Base-by-base conservation (phyloP, 2,888 invertebrate genomes). In the Halocaridina rubra region DNA sequence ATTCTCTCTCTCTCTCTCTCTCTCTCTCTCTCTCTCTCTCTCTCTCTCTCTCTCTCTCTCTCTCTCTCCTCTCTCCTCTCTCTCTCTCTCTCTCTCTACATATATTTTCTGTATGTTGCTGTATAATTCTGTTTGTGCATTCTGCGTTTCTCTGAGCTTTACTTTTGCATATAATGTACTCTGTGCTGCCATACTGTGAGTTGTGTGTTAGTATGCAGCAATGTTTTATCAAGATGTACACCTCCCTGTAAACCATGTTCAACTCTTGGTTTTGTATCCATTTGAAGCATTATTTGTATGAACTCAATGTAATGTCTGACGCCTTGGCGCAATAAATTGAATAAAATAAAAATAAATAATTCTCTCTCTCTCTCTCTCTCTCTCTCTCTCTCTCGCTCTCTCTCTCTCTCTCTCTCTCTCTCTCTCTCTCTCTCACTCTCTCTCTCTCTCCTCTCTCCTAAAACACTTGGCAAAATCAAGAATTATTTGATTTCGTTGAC, bases 1-100 rank as follows among this genome's bases (percentile, higher is more conserved):
- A n/a, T 4, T 16, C 29, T 30, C 59, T 77, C 33, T 30, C 13
- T 13, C 39, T 39, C 67, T 39, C 46, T 39, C 78, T 67, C 78
- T 39, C 29, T 67, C 78, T 39, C 61, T 33, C 32, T 61, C 64
- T 61, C 77, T 61, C 61, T 77, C 64, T 78, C 78, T 67, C 78
- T 64, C 39, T 61, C 33, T 67, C 33, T 64, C 78, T 78, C 78
- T 27, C 39, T 75, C 64, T 39, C 64, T 33, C 78, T 27, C 78
- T 33, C 64, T 78, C 78, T 33, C 64, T 64, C 64, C 19, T 27
- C 29, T 27, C 0, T 27, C 13, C 16, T 19, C 33, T 32, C 64
- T 78, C 64, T 22, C 39, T 64, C 22, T 24, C 64, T 64, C 2
- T 29, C 64, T 33, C 27, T n/a, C 4, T 64, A 5, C 24, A 1